These are phyloP conservation scores for Saimiri boliviensis DNA, from an alignment of 2,113 vertebrate genomes.

Conservation along the genomic window DNA sequence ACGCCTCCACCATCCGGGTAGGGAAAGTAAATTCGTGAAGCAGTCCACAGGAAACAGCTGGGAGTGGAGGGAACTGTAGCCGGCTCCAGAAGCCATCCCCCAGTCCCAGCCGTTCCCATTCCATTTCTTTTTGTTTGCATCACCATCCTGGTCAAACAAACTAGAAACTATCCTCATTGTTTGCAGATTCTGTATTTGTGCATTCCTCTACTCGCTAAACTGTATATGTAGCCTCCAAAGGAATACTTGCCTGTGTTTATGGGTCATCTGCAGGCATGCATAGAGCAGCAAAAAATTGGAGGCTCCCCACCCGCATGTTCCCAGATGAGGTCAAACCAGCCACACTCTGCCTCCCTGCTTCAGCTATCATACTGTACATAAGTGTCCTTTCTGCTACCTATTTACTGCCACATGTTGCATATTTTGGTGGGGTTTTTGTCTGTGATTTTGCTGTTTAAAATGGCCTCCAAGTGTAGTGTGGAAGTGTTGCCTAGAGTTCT, in stretches of 20 bases:
- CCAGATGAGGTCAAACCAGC: not conserved
- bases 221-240: not conserved
- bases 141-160: not conserved
- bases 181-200: not conserved
- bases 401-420: not conserved
- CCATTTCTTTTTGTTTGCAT: not conserved
- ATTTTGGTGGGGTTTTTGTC: not conserved
- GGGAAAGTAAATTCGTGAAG: too few species aligned
- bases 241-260: not conserved
- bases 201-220: not conserved
- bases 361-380: not conserved
- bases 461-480: not conserved
- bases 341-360: too few species aligned
- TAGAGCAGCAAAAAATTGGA: not conserved
- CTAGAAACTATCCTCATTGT: not conserved
- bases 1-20: rapidly evolving
- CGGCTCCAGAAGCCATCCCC: not conserved
- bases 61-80: too few species aligned
- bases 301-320: not conserved
- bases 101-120: not conserved
- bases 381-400: not conserved
- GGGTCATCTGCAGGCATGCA: not conserved
- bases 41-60: too few species aligned
- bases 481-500: not conserved
- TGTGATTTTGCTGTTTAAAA: not conserved